These are phyloP conservation scores for Prochilodus magdalenae DNA, from an alignment of 2,113 vertebrate genomes.

Conservation along the genomic window DNA sequence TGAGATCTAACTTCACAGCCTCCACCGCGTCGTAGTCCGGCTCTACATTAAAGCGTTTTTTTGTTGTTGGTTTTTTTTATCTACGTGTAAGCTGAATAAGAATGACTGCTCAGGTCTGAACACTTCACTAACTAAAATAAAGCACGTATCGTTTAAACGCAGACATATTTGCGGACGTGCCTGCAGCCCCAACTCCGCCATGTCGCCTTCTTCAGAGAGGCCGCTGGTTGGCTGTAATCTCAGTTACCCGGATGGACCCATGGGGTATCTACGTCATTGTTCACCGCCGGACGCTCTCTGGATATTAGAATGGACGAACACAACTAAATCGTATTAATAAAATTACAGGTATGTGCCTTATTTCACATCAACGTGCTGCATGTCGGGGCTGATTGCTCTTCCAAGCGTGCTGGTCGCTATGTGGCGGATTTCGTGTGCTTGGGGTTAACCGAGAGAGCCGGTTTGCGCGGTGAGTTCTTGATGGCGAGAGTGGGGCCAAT, in stretches of 20 bases:
- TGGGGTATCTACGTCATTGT: constrained; percentile 86
- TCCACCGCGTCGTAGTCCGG: too few relatives aligned
- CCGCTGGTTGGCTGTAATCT: constrained; percentile 56
- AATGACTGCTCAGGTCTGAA: neutral
- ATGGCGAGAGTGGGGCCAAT: constrained; percentile 65
- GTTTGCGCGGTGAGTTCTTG: constrained; percentile 54
- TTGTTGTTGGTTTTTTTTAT: too few relatives aligned
- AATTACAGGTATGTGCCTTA: constrained; percentile 70
- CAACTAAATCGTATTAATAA: constrained; percentile 70
- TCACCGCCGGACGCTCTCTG: constrained; percentile 83
- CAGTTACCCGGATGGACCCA: constrained; percentile 82
- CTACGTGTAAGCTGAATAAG: too few relatives aligned
- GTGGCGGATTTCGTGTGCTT: neutral
- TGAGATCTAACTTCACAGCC: too few relatives aligned
- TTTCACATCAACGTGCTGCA: constrained; percentile 7
- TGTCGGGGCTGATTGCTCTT: neutral
- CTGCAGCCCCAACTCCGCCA: constrained; percentile 4
- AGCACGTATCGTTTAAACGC: neutral
- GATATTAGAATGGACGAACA: constrained; percentile 82
- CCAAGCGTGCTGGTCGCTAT: neutral
- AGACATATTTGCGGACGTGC: neutral
- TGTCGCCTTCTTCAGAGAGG: neutral
- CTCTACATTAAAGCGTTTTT: too few relatives aligned
- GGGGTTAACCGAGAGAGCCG: constrained; percentile 68
- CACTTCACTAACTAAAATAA: neutral